A percentile compares a stretch with the other conserved stretches of the same genome.
Evolutionary conservation across 2,888 invertebrate species (phyloP).

Genomic region (Drosophila monieri): DNA sequence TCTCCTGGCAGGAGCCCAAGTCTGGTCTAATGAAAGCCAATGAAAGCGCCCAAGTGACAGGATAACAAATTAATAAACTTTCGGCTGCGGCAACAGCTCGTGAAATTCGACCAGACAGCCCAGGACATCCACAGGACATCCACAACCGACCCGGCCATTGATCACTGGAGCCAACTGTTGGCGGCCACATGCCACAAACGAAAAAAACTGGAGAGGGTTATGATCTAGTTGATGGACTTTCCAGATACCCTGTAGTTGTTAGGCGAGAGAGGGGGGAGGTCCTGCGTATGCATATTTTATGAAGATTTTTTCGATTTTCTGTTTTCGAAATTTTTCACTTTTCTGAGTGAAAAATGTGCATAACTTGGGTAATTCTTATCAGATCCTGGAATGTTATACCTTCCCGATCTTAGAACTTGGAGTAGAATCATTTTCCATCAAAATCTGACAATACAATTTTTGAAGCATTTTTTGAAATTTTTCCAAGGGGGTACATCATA

Average conservation of each 20-base stretch:
- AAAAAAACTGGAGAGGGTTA: background rate
- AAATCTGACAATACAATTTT: no score
- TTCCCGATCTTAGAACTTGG: no score
- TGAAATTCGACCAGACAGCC: conserved; percentile 19
- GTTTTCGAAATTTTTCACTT: no score
- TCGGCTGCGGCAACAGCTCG: conserved; percentile 43
- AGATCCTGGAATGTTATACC: no score
- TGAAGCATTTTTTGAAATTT: no score
- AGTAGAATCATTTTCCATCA: no score
- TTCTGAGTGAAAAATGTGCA: no score
- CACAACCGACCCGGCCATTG: conserved; percentile 19
- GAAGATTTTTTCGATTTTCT: no score
- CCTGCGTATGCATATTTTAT: no score
- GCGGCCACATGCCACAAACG: conserved; percentile 19
- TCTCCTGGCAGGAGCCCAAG: background rate
- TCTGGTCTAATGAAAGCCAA: conserved; percentile 41
- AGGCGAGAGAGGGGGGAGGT: no score
- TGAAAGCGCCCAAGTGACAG: conserved; percentile 69
- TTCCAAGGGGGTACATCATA: no score
- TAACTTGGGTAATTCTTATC: no score
- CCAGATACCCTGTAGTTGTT: background rate
- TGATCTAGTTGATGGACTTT: background rate
- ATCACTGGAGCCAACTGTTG: conserved; percentile 32
- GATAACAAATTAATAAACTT: conserved; percentile 77
- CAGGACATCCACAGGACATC: background rate